Evolutionary conservation across 2,888 invertebrate species (phyloP), one percentile per base, ranked within the genome.

Genomic region (Erebia aethiops): DNA sequence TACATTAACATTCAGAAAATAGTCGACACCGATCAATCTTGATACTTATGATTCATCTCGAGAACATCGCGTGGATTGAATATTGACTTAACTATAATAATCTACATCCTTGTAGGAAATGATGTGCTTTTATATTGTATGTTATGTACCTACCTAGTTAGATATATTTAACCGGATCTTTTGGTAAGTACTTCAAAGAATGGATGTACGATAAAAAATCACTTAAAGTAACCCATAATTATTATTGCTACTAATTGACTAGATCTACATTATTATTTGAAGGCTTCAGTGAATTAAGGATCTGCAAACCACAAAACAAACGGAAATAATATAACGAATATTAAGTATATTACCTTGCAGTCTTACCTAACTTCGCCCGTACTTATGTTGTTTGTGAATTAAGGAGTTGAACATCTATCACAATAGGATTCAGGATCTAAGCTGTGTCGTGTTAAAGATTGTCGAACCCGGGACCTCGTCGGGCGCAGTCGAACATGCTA

Each of bases 51-150:
- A 75, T 74, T 75, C 75, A 75, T 72, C 75, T 73, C 52, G 67
- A 68, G 71, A 69, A 62, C 73, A 65, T 43, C 60, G 69, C 75
- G 75, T 75, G 74, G 69, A 70, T 65, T 68, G 73, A 76, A 74
- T 74, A 76, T 71, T 70, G 72, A 74, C 69, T 72, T 73, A 75
- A 51, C 46, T 46, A 26, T 75, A 70, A 75, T 72, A 73, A 74
- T 71, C 74, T 74, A 71, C 74, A 78, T 76, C 78, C 76, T 76
- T 72, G 75, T 75, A 71, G 75, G 76, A 76, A 74, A 78, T 74
- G 61, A 74, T 76, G 70, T 71, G 70, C 72, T 65, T 35, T 70
- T 70, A 49, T 63, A 60, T 67, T 62, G 64, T 62, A 52, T 68
- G 43, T 67, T 62, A 52, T 68, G 43, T 69, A n/a, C n/a, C n/a